Evolutionary conservation across 2,888 invertebrate genomes (phyloP).

Genomic region (Gibbula magus): DNA sequence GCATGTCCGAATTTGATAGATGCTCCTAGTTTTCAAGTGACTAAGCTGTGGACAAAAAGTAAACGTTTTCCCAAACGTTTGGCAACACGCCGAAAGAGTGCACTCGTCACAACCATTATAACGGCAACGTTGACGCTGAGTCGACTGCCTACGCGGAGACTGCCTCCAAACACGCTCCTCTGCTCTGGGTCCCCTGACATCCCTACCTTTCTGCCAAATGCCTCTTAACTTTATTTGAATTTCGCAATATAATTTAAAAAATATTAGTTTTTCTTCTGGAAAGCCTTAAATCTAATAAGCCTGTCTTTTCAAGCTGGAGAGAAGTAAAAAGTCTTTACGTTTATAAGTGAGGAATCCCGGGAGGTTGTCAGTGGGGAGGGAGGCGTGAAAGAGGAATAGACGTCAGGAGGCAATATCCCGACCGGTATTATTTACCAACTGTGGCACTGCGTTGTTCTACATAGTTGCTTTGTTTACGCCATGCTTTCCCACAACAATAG

Average conservation of each 20-base stretch:
- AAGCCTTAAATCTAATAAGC: constrained; percentile 11
- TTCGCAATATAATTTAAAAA: constrained; percentile 17
- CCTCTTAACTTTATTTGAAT: constrained; percentile 7
- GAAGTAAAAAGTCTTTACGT: neutral
- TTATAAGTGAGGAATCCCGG: neutral
- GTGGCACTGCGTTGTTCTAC: constrained; percentile 24
- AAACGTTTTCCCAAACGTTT: no score
- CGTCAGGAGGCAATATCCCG: constrained; percentile 8
- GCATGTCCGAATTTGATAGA: no score
- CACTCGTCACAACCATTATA: no score
- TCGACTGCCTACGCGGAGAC: neutral
- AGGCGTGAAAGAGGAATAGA: neutral
- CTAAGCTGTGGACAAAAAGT: no score
- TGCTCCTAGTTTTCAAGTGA: no score
- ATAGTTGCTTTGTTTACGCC: constrained; percentile 34
- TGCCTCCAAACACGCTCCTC: neutral
- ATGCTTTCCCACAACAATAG: constrained; percentile 36
- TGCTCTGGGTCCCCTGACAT: neutral
- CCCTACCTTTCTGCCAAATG: neutral
- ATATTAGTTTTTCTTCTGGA: neutral
- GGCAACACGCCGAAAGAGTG: no score
- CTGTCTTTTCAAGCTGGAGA: constrained; percentile 3
- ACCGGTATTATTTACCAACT: constrained; percentile 23
- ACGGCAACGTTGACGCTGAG: no score
- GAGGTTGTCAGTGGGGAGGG: neutral